Evolutionary conservation across 1,140 invertebrate species (phyloP), one percentile per base, ranked within the genome.

Genomic region (Cotesia chilonis): DNA sequence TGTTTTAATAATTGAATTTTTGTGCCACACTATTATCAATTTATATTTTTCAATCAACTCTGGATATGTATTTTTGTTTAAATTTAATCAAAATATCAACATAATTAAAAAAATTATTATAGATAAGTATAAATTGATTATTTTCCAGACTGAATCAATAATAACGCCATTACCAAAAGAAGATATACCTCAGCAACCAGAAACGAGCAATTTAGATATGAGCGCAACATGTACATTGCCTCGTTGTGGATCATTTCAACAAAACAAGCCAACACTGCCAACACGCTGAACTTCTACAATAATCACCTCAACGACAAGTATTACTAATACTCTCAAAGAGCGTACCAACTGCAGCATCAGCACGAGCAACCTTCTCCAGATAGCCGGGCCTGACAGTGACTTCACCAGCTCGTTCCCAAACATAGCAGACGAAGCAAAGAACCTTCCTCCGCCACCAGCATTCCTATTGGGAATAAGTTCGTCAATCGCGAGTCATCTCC

Each of bases 221-320:
- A 70, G 70, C 2, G 68, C 78, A 2, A 79, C 77, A n/a, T 75
- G 74, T 52, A 73, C 82, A 41, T 76, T 89, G 5, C 78, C 88
- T 59, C 89, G 90, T 35, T 85, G 89, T 76, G 88, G 88, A 78
- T 93, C 91, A 54, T 88, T 91, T 73, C 92, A 91, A 76, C 85
- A 84, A 86, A 90, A 57, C 92, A 95, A 84, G 63, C 82, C 80
- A 36, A 92, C 94, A 38, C 95, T 95, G 41, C 95, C 95, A 2
- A 93, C 96, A 0, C 88, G 95, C 73, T 88, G 95, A 54, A 95
- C 94, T 9, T 95, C 95, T 0, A 95, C 94, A 51, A 94, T 96
- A 60, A 84, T 86, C 41, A 81, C 52, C 14, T 55, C 70, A 20
- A 55, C 5, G 41, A 41, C 41, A 7, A 41, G 41, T 41, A 41